These are phyloP conservation scores for Heliconius eleuchia DNA, from an alignment of 1,140 invertebrate species.

Conservation along the genomic window DNA sequence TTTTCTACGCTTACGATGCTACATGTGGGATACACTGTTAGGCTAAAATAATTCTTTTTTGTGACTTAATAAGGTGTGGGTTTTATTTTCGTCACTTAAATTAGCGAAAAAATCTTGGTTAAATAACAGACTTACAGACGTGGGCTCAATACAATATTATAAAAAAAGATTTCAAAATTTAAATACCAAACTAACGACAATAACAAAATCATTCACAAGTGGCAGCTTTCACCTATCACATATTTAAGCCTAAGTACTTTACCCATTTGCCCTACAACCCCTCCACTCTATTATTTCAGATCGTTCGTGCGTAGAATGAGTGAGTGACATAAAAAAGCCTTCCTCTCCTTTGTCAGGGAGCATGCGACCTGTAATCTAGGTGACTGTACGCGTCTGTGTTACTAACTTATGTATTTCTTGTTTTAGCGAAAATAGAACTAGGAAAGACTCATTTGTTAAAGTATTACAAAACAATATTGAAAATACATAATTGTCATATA, in stretches of 20 bases:
- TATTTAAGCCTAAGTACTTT: not conserved
- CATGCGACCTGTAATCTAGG: not conserved
- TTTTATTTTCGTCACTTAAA: too few species aligned
- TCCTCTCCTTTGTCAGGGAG: not conserved
- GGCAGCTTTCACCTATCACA: not conserved
- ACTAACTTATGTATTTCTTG: not conserved
- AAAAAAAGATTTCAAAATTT: not conserved
- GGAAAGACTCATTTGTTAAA: not conserved
- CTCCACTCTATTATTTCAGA: not conserved
- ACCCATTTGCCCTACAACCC: not conserved
- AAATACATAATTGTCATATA: too few species aligned
- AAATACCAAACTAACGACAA: not conserved
- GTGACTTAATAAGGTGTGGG: too few species aligned
- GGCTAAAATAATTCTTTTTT: too few species aligned
- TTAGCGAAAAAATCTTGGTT: too few species aligned
- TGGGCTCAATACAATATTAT: too few species aligned
- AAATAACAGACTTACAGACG: too few species aligned
- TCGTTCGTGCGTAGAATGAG: not conserved
- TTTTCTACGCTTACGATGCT: too few species aligned
- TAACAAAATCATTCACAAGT: not conserved
- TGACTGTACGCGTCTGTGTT: not conserved
- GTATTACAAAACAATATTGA: too few species aligned
- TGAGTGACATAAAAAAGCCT: conserved; percentile 1
- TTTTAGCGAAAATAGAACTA: not conserved
- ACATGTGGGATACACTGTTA: too few species aligned